A percentile compares a stretch with the other conserved stretches of the same genome.
phyloP scores from a whole-genome alignment of 2,888 invertebrate species.

The Pherbina coryleti region DNA sequence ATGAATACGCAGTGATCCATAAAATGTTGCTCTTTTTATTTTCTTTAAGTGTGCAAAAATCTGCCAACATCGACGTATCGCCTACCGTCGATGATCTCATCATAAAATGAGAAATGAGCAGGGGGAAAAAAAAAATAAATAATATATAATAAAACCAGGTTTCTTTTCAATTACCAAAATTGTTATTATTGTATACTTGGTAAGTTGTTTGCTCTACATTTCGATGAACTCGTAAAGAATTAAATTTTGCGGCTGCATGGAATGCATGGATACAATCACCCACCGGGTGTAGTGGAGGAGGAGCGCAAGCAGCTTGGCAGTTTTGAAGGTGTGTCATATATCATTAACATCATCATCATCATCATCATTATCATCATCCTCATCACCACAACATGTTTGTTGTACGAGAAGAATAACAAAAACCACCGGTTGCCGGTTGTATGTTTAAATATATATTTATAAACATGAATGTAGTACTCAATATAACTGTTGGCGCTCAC shows the following conservation, averaged over 20 bases:
- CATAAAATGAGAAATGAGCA: background rate
- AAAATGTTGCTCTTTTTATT: constrained; percentile 45
- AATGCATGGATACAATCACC: background rate
- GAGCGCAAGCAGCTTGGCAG: no score
- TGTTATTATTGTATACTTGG: constrained; percentile 21
- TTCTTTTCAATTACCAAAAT: constrained; percentile 45
- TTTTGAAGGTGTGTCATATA: no score
- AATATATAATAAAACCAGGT: background rate
- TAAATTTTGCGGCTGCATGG: background rate
- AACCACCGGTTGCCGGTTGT: constrained; percentile 12
- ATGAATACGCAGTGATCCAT: constrained; percentile 64
- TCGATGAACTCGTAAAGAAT: constrained; percentile 10
- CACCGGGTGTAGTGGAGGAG: no score
- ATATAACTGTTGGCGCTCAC: background rate
- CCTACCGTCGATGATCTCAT: background rate
- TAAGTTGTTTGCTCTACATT: constrained; percentile 25
- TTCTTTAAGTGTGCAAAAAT: background rate
- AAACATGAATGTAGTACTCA: no score
- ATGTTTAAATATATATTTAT: no score
- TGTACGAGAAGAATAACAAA: background rate
- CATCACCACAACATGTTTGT: no score
- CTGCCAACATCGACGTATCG: background rate
- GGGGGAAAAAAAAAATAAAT: background rate
- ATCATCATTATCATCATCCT: no score
- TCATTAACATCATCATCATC: no score